A percentile compares a stretch with the other conserved stretches of the same genome.
phyloP scores from a whole-genome alignment of 1,140 invertebrate genomes.

The Gryllus bimaculatus region DNA sequence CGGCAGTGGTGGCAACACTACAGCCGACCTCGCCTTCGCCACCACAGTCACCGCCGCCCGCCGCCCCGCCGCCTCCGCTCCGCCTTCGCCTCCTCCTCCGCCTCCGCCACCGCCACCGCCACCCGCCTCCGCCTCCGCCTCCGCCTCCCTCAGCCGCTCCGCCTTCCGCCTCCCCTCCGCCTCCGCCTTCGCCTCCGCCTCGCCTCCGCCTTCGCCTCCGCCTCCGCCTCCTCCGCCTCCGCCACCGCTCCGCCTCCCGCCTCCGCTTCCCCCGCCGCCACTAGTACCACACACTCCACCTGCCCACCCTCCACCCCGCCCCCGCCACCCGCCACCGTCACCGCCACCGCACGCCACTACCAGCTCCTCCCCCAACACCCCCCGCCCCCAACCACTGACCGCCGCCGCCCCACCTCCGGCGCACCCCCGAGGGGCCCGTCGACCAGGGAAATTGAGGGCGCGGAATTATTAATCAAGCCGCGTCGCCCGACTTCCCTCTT shows the following conservation, averaged over 20 bases:
- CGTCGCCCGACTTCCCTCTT: too few species aligned
- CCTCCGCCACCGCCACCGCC: not conserved
- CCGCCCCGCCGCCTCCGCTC: not conserved
- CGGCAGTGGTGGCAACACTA: too few species aligned
- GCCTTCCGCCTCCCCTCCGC: not conserved
- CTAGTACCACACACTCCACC: not conserved
- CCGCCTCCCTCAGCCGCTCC: too few species aligned
- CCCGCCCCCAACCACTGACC: not conserved
- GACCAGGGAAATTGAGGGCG: too few species aligned
- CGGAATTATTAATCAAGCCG: too few species aligned
- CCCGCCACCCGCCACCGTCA: not conserved
- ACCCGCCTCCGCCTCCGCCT: not conserved
- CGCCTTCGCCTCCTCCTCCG: not conserved
- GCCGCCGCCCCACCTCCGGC: not conserved
- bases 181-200: not conserved
- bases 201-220: not conserved
- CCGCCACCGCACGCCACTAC: not conserved
- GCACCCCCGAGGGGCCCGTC: too few species aligned
- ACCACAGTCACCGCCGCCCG: not conserved
- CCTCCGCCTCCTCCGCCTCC: not conserved
- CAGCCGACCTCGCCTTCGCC: not conserved
- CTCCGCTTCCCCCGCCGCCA: not conserved
- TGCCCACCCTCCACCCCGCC: not conserved
- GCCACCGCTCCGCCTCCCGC: not conserved
- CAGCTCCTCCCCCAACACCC: not conserved